Conservation (phyloP, 2,797 vertebrate species). For the Rhynchotus rufescens region DNA sequence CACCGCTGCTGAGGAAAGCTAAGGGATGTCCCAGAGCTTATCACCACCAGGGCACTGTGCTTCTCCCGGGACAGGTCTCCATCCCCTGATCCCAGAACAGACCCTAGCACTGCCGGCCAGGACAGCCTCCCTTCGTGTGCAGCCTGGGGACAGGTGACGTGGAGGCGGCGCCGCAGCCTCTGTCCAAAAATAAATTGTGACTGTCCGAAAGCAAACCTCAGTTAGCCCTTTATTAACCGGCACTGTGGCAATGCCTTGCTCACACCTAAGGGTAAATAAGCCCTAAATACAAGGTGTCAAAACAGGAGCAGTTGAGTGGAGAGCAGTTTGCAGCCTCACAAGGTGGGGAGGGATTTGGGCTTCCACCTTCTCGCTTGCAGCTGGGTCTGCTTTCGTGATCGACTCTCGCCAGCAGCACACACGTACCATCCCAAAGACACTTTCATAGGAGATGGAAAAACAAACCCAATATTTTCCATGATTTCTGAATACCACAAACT, state of each 20-base stretch:
- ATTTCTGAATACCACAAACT: not conserved
- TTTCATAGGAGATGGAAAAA: slow-evolving; percentile 53
- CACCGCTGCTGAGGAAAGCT: not conserved
- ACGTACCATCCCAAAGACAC: slow-evolving; percentile 42
- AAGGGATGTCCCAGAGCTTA: not conserved
- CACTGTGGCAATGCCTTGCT: not conserved
- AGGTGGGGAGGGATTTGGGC: slow-evolving; percentile 2
- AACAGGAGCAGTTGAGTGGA: not conserved
- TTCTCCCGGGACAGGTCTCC: not conserved
- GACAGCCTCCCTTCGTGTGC: not conserved
- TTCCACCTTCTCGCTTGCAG: not conserved
- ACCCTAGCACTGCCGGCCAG: fast-evolving
- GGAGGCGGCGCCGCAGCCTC: too few species aligned
- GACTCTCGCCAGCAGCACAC: slow-evolving; percentile 42
- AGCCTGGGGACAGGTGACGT: not conserved
- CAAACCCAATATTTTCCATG: slow-evolving; percentile 47
- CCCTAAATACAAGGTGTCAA: not conserved
- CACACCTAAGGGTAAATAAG: not conserved
- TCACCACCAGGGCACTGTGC: fast-evolving
- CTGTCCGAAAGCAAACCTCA: not conserved
- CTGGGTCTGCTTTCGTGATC: slow-evolving; percentile 59
- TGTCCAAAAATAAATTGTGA: not conserved
- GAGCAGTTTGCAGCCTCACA: not conserved
- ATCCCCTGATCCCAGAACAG: not conserved
- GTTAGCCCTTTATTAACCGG: not conserved